Conservation (phyloP, 2,113 vertebrate species). For the Corapipo altera region DNA sequence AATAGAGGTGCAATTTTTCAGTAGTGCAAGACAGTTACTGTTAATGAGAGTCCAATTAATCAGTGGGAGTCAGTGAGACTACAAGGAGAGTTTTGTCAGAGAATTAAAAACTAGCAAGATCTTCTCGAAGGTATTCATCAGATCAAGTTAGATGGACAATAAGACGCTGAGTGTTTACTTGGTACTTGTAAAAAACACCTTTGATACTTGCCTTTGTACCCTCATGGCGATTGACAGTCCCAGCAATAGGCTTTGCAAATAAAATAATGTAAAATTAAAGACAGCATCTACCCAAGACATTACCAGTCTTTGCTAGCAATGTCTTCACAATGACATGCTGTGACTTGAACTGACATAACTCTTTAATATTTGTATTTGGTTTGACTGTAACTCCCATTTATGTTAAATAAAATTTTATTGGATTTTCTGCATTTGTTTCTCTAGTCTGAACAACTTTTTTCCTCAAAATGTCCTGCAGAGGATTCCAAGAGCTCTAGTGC, state of each 20-base stretch:
- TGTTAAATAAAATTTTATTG: background rate
- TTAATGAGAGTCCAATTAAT: background rate
- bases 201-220: background rate
- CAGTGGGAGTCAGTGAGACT: background rate
- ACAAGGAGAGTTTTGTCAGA: background rate
- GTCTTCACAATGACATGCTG: background rate
- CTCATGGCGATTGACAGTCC: background rate
- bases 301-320: background rate
- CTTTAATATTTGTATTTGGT: background rate
- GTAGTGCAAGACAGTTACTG: background rate
- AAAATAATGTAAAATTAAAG: background rate
- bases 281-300: background rate
- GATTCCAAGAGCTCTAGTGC: background rate
- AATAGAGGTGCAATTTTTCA: background rate
- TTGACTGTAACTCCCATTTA: background rate
- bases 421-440: background rate
- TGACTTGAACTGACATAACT: background rate
- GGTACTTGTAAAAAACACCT: background rate
- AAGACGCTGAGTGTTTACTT: background rate
- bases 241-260: background rate
- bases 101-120: background rate
- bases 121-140: background rate
- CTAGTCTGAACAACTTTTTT: background rate
- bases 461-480: background rate
- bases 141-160: background rate